Conservation (phyloP, 2,113 vertebrate genomes). For the Colinus virginianus region DNA sequence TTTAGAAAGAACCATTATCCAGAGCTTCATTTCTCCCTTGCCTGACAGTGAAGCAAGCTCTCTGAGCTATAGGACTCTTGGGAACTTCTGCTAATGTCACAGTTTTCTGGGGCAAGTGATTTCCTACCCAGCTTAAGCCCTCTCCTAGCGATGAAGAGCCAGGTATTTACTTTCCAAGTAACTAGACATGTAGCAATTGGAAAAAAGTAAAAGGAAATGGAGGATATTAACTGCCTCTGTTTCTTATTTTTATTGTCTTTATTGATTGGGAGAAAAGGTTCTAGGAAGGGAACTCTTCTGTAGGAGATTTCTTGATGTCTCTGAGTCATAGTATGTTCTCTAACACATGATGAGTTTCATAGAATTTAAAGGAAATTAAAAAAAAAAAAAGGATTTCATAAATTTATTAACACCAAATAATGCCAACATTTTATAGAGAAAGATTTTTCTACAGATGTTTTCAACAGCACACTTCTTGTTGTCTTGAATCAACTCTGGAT, state of each 20-base stretch:
- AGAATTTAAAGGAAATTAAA: background rate
- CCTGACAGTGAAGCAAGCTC: background rate
- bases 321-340: fast-evolving
- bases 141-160: background rate
- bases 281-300: background rate
- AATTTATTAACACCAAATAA: background rate
- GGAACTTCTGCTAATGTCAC: background rate
- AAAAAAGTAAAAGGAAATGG: background rate
- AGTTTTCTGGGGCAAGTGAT: background rate
- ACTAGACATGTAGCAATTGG: background rate
- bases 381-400: background rate
- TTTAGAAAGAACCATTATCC: background rate
- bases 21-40: background rate
- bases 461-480: no score
- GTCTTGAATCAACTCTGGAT: background rate
- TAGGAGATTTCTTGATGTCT: background rate
- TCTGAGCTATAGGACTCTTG: background rate
- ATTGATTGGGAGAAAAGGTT: background rate
- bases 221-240: background rate
- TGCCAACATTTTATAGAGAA: background rate
- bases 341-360: background rate
- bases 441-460: background rate
- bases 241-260: background rate
- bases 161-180: background rate
- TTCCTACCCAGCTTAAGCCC: background rate